A percentile compares a stretch with the other conserved stretches of the same genome.
These are phyloP conservation scores for Drosophila pegasa DNA, from an alignment of 2,888 invertebrate species.

Conservation along the genomic window DNA sequence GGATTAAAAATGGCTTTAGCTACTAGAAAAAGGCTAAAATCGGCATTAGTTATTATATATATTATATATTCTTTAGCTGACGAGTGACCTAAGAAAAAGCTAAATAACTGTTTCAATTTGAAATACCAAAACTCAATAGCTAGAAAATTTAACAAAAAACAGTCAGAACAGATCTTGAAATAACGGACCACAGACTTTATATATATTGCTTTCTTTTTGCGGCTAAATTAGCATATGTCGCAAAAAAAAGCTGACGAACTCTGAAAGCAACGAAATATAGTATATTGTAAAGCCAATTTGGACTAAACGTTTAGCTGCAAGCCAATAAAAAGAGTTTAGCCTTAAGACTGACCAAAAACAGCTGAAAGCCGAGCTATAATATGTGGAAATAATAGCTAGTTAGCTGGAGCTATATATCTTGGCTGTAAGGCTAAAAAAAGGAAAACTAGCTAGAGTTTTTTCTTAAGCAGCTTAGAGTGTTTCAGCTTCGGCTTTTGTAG, in stretches of 20 bases:
- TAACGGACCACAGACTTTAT: background rate
- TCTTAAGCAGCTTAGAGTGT: constrained; percentile 13
- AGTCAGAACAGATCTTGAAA: too few species aligned
- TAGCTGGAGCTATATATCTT: background rate
- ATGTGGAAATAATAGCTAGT: too few species aligned
- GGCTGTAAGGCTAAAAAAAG: background rate
- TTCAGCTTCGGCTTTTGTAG: constrained; percentile 1
- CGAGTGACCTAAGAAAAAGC: background rate
- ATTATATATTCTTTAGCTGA: too few species aligned
- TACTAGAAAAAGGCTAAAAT: background rate
- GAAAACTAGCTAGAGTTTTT: background rate
- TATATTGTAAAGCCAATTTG: background rate
- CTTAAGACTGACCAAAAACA: background rate
- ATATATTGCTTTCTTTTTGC: background rate
- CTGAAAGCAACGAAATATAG: background rate
- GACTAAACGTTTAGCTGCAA: background rate
- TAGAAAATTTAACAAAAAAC: too few species aligned
- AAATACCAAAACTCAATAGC: too few species aligned
- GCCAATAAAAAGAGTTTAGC: background rate
- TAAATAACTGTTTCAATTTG: too few species aligned
- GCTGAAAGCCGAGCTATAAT: background rate
- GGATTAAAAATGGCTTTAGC: too few species aligned
- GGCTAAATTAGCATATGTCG: background rate
- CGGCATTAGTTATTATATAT: background rate
- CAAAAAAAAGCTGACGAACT: background rate